Base-by-base conservation (phyloP, 2,797 vertebrate species). In the Sebastes umbrosus region DNA sequence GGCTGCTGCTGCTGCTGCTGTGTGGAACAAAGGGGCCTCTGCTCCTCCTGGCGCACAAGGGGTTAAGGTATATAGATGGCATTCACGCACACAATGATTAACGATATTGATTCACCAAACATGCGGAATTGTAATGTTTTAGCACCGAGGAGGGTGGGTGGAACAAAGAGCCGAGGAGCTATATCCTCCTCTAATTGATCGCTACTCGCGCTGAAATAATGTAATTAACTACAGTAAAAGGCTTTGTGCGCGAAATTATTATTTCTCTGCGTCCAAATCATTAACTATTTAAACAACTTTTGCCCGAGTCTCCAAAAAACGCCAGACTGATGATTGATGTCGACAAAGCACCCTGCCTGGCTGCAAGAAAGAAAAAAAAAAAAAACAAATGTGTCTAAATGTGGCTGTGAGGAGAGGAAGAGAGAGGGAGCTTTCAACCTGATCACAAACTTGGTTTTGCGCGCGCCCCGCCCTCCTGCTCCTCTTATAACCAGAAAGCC, bases 401-500 rank as follows among this genome's bases (percentile, higher is more conserved):
- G 84, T 73, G 75, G 73, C 76, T 86, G 75, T 82, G 84, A 88
- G 84, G 85, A 87, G 84, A 87, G 84, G 84, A 88, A 84, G 85
- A 87, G 84, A 87, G 84, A 90, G 90, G 89, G 85, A 91, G 91
- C 90, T 89, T 87, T 91, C 85, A 90, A 84, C 87, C 94, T 89
- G 90, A 92, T 95, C 91, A 80, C 71, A 94, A 95, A 95, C 91
- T 95, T 92, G 93, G 85, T 87, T 92, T 90, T 86, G 91, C 46
- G 88, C 46, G 88, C 80, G 93, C 95, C 94, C 95, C 96, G 94
- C 95, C 96, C 94, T 93, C 93, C 81, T 57, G 59, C 46, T 94
- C 93, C 91, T 95, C 91, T 95, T 96, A 96, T 94, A 96, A 96
- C 90, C 92, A 92, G 84, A 91, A 79, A 90, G 93, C 88, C 89